Percentiles rank a stretch among this genome's conserved stretches.
phyloP scores from a whole-genome alignment of 2,797 vertebrate genomes.

The Nannoperca obscura region DNA sequence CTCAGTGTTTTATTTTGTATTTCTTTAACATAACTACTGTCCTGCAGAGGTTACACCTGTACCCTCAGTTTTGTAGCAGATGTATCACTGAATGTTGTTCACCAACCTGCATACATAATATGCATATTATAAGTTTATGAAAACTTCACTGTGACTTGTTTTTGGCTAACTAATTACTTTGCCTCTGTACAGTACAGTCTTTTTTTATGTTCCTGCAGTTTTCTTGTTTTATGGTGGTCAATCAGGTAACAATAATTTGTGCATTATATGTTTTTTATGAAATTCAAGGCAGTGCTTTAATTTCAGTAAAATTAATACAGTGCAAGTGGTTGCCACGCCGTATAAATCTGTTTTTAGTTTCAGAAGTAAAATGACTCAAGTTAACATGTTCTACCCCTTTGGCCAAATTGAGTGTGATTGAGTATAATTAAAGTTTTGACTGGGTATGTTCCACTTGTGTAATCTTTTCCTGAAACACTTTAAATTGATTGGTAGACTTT shows the following conservation, averaged over 20 bases:
- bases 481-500: not conserved
- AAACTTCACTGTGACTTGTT: constrained; percentile 67
- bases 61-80: constrained; percentile 56
- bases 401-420: constrained; percentile 41
- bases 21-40: constrained; percentile 53
- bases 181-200: constrained; percentile 41
- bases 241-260: constrained; percentile 37
- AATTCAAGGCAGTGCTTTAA: constrained; percentile 33
- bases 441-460: constrained; percentile 1
- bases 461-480: not conserved
- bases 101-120: constrained; percentile 60
- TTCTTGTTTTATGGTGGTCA: constrained; percentile 26
- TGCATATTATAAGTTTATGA: constrained; percentile 59
- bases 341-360: constrained; percentile 29
- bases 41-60: constrained; percentile 33
- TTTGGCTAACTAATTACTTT: constrained; percentile 55
- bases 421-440: constrained; percentile 48
- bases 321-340: constrained; percentile 32
- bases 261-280: constrained; percentile 26
- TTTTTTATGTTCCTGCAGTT: constrained; percentile 46
- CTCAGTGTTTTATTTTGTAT: constrained; percentile 60
- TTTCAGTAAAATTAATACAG: constrained; percentile 31
- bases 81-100: constrained; percentile 56
- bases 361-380: constrained; percentile 17
- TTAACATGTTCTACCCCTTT: not conserved